Conservation (phyloP, 1,140 invertebrate species). For the Drosophila orosa region DNA sequence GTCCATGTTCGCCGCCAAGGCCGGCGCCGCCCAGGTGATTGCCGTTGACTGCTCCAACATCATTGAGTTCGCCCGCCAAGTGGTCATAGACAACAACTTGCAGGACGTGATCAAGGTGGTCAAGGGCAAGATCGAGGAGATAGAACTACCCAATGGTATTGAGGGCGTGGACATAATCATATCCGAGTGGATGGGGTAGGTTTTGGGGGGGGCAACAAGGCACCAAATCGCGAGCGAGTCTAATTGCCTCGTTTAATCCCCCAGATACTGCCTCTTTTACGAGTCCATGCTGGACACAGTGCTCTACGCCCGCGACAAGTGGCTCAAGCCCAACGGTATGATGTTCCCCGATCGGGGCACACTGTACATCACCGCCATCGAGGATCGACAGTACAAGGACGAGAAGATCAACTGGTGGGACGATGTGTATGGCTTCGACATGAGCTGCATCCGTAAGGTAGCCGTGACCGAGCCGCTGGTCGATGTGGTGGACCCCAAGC, state of each 20-base stretch:
- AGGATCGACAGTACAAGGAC: conserved; percentile 99
- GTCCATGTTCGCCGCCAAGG: conserved; percentile 99
- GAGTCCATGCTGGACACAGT: conserved; percentile 99
- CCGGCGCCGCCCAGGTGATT: conserved; percentile 97
- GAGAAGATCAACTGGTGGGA: conserved; percentile 99
- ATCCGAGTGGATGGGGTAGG: conserved; percentile 99
- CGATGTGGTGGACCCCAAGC: conserved; percentile 99
- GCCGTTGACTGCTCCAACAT: conserved; percentile 99
- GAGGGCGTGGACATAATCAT: conserved; percentile 99
- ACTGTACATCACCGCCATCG: conserved; percentile 95
- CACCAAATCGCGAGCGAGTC: not conserved
- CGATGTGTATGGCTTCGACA: conserved; percentile 99
- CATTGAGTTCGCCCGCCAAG: conserved; percentile 97
- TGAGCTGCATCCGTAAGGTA: conserved; percentile 98
- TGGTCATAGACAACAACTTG: conserved; percentile 93
- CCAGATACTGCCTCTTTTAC: conserved; percentile 95
- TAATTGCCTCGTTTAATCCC: not conserved
- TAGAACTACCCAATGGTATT: conserved; percentile 89
- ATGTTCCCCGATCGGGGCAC: conserved; percentile 95
- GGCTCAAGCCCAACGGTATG: conserved; percentile 93
- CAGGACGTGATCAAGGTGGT: conserved; percentile 95
- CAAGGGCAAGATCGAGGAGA: conserved; percentile 96
- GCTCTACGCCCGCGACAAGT: conserved; percentile 96
- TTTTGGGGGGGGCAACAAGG: not conserved
- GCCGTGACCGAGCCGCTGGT: conserved; percentile 99